A percentile compares a stretch with the other conserved stretches of the same genome.
phyloP scores from a whole-genome alignment of 1,140 invertebrate species.

The Drosophila pseudoananassae region DNA sequence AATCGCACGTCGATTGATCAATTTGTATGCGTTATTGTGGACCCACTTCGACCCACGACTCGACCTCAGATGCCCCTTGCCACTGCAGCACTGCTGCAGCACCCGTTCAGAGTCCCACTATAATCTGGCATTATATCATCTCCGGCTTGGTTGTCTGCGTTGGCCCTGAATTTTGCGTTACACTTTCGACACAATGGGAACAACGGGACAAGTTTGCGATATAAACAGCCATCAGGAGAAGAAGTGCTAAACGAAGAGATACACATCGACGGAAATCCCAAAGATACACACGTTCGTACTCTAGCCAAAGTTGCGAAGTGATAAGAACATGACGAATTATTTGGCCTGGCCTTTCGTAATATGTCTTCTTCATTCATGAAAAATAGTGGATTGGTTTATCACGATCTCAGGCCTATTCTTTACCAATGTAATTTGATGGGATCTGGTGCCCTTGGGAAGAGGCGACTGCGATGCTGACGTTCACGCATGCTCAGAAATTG shows the following conservation, averaged over 20 bases:
- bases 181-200: constrained; percentile 59
- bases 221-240: constrained; percentile 30
- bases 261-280: constrained; percentile 29
- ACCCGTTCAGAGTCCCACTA: constrained; percentile 9
- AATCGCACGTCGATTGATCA: constrained; percentile 65
- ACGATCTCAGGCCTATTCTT: constrained; percentile 24
- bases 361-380: constrained; percentile 24
- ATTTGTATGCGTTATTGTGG: constrained; percentile 36
- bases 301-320: constrained; percentile 14
- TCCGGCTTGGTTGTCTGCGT: constrained; percentile 9
- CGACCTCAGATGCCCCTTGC: constrained; percentile 14
- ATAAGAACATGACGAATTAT: constrained; percentile 40
- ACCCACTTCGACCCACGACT: constrained; percentile 22
- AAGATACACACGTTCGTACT: constrained; percentile 5
- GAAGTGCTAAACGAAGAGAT: constrained; percentile 59
- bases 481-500: constrained; percentile 72
- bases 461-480: constrained; percentile 34
- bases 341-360: constrained; percentile 23
- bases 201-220: constrained; percentile 48
- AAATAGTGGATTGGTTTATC: constrained; percentile 6
- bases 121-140: constrained; percentile 54
- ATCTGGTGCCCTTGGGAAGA: constrained; percentile 40
- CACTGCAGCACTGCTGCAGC: constrained; percentile 18
- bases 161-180: constrained; percentile 54
- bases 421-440: constrained; percentile 29